Percentiles rank a stretch among this genome's conserved stretches.
These are phyloP conservation scores for Papilio elwesi DNA, from an alignment of 2,888 invertebrate genomes.

Conservation along the genomic window DNA sequence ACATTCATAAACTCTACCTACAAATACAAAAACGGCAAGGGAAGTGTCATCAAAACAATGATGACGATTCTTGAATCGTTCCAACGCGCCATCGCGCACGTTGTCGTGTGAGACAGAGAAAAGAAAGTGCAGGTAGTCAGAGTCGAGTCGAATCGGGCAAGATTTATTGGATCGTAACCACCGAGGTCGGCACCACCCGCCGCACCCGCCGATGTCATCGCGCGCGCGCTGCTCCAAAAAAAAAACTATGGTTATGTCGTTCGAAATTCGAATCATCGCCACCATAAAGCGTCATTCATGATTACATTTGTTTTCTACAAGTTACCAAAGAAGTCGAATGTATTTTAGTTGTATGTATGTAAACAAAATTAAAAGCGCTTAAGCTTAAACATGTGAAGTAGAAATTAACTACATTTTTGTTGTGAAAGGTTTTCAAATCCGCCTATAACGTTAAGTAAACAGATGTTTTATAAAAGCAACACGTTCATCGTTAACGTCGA, in stretches of 20 bases:
- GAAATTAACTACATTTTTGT: not conserved
- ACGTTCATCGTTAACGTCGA: conserved; percentile 26
- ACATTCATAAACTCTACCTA: conserved; percentile 1
- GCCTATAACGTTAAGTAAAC: conserved; percentile 19
- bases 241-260: conserved; percentile 47
- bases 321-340: conserved; percentile 10
- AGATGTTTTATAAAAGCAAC: conserved; percentile 24
- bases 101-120: conserved; percentile 75
- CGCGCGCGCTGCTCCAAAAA: conserved; percentile 56
- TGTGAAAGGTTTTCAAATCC: conserved; percentile 32
- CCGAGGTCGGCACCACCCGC: conserved; percentile 71
- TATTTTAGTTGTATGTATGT: too few relatives aligned
- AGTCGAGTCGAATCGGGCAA: conserved; percentile 55
- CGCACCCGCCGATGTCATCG: conserved; percentile 65
- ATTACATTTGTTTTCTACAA: conserved; percentile 31
- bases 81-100: conserved; percentile 58
- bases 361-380: too few relatives aligned
- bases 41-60: conserved; percentile 55
- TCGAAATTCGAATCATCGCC: conserved; percentile 43
- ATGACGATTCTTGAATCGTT: conserved; percentile 59
- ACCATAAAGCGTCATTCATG: conserved; percentile 32
- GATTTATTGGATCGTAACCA: conserved; percentile 83
- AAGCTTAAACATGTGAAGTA: not conserved
- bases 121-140: conserved; percentile 80
- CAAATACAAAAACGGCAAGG: conserved; percentile 28